Base-by-base conservation (phyloP, 1,140 invertebrate genomes). In the Drosophila bocqueti region DNA sequence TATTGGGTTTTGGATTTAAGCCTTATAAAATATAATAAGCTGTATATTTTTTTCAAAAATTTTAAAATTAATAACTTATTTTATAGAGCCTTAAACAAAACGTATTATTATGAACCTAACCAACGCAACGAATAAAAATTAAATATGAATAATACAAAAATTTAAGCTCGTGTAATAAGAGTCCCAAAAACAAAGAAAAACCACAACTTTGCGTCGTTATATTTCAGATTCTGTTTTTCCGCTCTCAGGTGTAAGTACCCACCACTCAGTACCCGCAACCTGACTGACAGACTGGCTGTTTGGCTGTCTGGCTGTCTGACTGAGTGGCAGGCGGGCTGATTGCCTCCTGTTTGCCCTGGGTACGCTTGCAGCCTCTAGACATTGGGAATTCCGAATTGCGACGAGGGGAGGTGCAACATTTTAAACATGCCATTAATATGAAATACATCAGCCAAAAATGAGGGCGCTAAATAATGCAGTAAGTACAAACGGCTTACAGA, bases 391-490 rank as follows among this genome's bases (percentile, higher is more conserved):
- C 40, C 16, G 61, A 64, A 21, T 21, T 21, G 16, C 43, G 34
- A 18, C 21, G 59, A 31, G 65, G 59, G 52, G 26, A 67, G 68
- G 46, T 54, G 68, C 36, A 87, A 71, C 76, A 81, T 83, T 87
- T 81, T 72, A 89, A 84, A 76, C 77, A 89, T 85, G 81, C 81
- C 79, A 84, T 87, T 87, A 79, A 84, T 89, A 75, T 84, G 77
- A 84, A 79, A 84, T 72, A 89, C 61, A 72, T 69, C 54, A 66
- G 54, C 29, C 40, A 31, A 72, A 59, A 59, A 62, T 65, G 58
- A 43, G 49, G 38, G 31, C 67, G 63, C 65, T 87, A 79, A 79
- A 87, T 87, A 87, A 86, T 85, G 67, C 67, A 84, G 66, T 38
- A 54, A 54, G 34, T 40, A 63, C 46, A 73, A 74, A 42, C 54